A percentile compares a stretch with the other conserved stretches of the same genome.
Conservation (phyloP, 1,140 invertebrate genomes). For the Aphaenogaster floridana region DNA sequence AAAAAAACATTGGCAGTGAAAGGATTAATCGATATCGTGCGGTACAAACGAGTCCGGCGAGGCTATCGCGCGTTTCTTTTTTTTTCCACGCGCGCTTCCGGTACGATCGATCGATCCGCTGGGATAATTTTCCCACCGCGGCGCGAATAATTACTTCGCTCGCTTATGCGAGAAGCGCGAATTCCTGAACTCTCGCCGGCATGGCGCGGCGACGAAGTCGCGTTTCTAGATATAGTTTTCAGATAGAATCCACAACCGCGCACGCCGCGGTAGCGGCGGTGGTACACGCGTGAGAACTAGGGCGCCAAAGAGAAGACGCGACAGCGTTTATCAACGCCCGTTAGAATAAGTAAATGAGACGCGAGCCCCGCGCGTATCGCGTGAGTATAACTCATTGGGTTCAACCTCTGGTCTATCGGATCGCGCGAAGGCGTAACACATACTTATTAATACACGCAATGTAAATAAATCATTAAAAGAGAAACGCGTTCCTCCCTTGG, state of each 20-base stretch:
- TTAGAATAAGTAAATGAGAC: slow-evolving; percentile 67
- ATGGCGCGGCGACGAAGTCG: slow-evolving; percentile 27
- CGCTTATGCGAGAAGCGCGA: slow-evolving; percentile 20
- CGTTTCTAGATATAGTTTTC: slow-evolving; percentile 66
- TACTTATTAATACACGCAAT: slow-evolving; percentile 52
- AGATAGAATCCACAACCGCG: slow-evolving; percentile 58
- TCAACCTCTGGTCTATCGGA: slow-evolving; percentile 30
- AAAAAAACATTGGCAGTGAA: slow-evolving; percentile 38
- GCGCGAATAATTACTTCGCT: slow-evolving; percentile 42
- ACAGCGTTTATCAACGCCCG: slow-evolving; percentile 68
- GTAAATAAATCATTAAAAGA: slow-evolving; percentile 40
- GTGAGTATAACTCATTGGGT: slow-evolving; percentile 59
- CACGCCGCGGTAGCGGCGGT: background rate
- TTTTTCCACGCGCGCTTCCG: slow-evolving; percentile 39
- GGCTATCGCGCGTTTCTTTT: slow-evolving; percentile 26
- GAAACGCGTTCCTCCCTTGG: background rate
- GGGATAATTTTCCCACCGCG: slow-evolving; percentile 51
- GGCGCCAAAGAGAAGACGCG: slow-evolving; percentile 69
- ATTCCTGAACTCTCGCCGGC: background rate
- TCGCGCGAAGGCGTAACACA: slow-evolving; percentile 19
- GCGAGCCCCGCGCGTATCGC: slow-evolving; percentile 19
- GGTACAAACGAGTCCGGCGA: slow-evolving; percentile 49
- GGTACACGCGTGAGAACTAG: slow-evolving; percentile 72
- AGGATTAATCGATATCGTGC: slow-evolving; percentile 50
- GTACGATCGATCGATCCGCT: slow-evolving; percentile 47